Evolutionary conservation across 2,113 vertebrate genomes (phyloP).

Genomic region (Onychostruthus taczanowskii): DNA sequence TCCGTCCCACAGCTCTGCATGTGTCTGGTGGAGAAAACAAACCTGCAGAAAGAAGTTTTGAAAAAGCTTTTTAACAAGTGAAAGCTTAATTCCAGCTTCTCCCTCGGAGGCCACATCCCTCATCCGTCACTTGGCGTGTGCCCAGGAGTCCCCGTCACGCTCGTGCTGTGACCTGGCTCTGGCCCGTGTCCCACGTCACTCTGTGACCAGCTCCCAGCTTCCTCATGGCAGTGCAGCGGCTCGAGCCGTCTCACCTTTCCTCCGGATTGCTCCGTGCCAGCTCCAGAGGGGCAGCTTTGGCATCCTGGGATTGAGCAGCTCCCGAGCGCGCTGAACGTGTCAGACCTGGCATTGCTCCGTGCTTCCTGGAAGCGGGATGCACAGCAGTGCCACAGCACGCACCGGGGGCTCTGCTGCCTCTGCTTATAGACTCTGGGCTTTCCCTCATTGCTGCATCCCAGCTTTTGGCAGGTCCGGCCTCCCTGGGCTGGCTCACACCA

Average conservation of each 20-base stretch:
- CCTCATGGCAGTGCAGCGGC: neutral
- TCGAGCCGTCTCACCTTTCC: neutral
- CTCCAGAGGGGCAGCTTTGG: neutral
- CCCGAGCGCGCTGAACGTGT: neutral
- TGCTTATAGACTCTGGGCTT: conserved; percentile 37
- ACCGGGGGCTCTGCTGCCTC: neutral
- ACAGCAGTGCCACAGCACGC: neutral
- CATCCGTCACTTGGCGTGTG: neutral
- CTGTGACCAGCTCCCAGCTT: neutral
- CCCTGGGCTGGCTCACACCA: neutral
- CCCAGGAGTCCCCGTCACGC: accelerated
- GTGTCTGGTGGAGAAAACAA: neutral
- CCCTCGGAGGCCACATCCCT: neutral
- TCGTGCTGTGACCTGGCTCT: neutral
- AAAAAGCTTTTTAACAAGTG: neutral
- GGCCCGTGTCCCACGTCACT: neutral
- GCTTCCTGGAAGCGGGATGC: neutral
- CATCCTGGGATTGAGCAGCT: neutral
- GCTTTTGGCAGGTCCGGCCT: conserved; percentile 11
- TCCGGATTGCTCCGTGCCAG: neutral
- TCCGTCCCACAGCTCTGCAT: neutral
- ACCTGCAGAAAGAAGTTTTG: neutral
- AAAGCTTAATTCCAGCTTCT: neutral
- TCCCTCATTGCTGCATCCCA: conserved; percentile 4
- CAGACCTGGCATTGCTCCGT: accelerated